A percentile compares a stretch with the other conserved stretches of the same genome.
Evolutionary conservation across 1,140 invertebrate species (phyloP).

Genomic region (Pseudomyrmex flavicornis): DNA sequence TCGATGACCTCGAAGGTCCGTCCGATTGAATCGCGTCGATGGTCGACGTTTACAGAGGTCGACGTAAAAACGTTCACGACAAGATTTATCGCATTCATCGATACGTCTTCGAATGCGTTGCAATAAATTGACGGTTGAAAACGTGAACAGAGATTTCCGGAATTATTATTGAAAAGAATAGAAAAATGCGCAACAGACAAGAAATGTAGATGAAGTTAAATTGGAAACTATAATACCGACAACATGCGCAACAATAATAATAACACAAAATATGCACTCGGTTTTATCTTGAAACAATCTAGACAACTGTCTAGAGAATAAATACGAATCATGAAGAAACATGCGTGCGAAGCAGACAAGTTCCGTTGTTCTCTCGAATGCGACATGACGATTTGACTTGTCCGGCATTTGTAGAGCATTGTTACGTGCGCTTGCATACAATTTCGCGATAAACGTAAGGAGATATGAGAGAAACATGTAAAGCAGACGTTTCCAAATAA

Average conservation of each 20-base stretch:
- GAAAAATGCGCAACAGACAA: background rate
- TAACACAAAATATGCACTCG: no score
- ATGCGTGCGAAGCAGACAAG: background rate
- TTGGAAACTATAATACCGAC: no score
- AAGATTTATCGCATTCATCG: background rate
- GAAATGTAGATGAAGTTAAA: no score
- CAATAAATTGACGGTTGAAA: slow-evolving; percentile 25
- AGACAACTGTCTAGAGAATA: background rate
- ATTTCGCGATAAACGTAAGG: background rate
- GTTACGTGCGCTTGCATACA: background rate
- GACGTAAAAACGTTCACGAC: background rate
- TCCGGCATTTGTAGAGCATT: slow-evolving; percentile 19
- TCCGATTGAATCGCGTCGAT: background rate
- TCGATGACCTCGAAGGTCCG: background rate
- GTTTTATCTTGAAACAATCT: no score
- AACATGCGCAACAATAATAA: no score
- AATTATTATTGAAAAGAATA: slow-evolving; percentile 8
- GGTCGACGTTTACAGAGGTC: background rate
- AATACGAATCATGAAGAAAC: slow-evolving; percentile 21
- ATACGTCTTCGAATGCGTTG: background rate
- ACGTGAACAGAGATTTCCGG: background rate
- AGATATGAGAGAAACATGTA: background rate
- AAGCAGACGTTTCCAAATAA: background rate
- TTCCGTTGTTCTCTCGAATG: slow-evolving; percentile 35
- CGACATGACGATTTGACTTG: slow-evolving; percentile 29